Evolutionary conservation across 2,888 invertebrate species (phyloP), one percentile per base, ranked within the genome.

Genomic region (Drosophila monieri): DNA sequence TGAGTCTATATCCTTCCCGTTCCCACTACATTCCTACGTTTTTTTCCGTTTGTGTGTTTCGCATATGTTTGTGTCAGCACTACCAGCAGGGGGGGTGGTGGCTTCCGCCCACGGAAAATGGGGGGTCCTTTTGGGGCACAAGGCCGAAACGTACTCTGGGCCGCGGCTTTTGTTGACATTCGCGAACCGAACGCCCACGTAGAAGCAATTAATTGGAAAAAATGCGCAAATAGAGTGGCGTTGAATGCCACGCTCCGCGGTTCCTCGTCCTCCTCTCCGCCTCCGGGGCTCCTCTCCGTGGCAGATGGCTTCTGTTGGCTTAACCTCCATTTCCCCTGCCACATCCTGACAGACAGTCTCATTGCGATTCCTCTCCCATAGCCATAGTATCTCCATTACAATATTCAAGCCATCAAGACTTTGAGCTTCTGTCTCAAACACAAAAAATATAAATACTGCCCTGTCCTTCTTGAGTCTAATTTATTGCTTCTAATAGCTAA

Each of bases 161-260:
- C 59, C 55, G 62, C 55, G 52, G 78, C 80, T 66, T 79, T 84
- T 81, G 81, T 85, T 81, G 86, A 84, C 80, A 76, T 61, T 76
- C 72, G 75, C 72, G 53, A 39, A 44, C 35, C 70, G 71, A 47
- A 57, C 48, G 52, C 58, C 69, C 85, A 85, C 85, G 85, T 85
- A 76, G 74, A 77, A 71, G 85, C 85, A 84, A 85, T 85, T 85
- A 85, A 87, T 85, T 85, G 84, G 85, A 85, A 84, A 65, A 84
- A 85, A 87, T 85, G 85, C 73, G 83, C 85, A 84, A 84, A 84
- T 84, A 84, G 75, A 81, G 77, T 67, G 56, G 56, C 67, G 10
- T 25, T 37, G 60, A 60, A 58, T 58, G 37, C 35, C 46, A 23
- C 59, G 10, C 18, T 23, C 21, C 21, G 37, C 15, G 44, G 39